Evolutionary conservation across 53 echinoderm and acorn worm species (phyloP).

Genomic region (Stichopus horrens): DNA sequence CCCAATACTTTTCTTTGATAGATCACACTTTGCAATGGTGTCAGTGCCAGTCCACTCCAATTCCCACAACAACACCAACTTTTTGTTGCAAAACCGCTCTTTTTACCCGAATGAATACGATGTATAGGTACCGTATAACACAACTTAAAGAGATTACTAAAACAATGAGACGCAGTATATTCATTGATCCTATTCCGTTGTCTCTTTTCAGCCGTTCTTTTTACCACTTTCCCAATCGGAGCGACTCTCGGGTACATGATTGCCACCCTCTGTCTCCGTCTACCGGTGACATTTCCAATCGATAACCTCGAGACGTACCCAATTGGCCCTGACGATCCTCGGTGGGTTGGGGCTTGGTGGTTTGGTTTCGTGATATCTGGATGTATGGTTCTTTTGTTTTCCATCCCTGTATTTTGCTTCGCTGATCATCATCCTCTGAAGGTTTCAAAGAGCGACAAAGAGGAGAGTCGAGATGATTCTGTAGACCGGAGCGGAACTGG

Average conservation of each 20-base stretch:
- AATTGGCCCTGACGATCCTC: slow-evolving; percentile 36
- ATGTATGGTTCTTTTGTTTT: slow-evolving; percentile 14
- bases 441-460: not conserved
- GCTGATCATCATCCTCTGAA: slow-evolving; percentile 41
- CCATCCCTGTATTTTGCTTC: slow-evolving; percentile 29
- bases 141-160: not conserved
- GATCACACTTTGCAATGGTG: too few relatives aligned
- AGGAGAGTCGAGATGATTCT: not conserved
- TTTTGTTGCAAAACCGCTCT: too few relatives aligned
- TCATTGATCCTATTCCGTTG: not conserved
- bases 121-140: too few relatives aligned
- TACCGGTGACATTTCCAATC: slow-evolving; percentile 28
- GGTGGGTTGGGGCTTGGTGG: slow-evolving; percentile 47
- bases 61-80: too few relatives aligned
- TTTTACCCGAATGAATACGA: too few relatives aligned
- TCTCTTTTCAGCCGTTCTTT: slow-evolving; percentile 29
- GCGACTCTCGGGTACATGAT: slow-evolving; percentile 47
- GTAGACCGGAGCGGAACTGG: not conserved
- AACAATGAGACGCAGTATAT: not conserved
- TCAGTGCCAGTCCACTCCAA: too few relatives aligned
- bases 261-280: slow-evolving; percentile 30
- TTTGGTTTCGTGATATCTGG: slow-evolving; percentile 32
- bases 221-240: slow-evolving; percentile 48
- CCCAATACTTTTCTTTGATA: too few relatives aligned
- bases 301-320: not conserved